phyloP scores from a whole-genome alignment of 2,113 vertebrate species.

The Platysternon megacephalum region DNA sequence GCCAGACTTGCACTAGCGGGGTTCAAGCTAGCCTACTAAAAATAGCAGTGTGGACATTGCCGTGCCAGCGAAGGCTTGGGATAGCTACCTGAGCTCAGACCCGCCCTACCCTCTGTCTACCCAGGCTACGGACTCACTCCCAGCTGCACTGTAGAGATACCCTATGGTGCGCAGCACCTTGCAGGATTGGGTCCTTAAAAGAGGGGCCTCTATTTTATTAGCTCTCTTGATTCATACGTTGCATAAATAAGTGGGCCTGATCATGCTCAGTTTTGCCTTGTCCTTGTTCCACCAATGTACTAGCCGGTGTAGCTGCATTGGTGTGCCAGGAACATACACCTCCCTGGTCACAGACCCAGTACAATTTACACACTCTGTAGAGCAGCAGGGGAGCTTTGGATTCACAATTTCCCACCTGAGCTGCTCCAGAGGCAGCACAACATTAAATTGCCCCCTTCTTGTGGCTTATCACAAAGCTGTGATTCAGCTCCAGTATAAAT shows the following conservation, averaged over 20 bases:
- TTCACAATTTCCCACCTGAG: not conserved
- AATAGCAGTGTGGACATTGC: not conserved
- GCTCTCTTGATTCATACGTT: not conserved
- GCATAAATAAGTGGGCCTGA: not conserved
- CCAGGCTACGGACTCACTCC: not conserved
- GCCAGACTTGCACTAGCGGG: not conserved
- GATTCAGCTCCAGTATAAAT: not conserved
- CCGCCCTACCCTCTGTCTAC: not conserved
- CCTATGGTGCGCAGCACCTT: not conserved
- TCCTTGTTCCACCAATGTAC: not conserved
- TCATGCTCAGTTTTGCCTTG: not conserved
- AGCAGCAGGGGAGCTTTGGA: not conserved
- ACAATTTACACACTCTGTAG: not conserved
- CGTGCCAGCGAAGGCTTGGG: too few species aligned
- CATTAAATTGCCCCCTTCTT: fast-evolving
- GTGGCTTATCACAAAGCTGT: not conserved
- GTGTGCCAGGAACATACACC: not conserved
- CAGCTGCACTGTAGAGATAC: not conserved
- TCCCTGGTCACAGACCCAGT: not conserved
- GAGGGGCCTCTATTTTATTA: not conserved
- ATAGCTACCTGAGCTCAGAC: not conserved
- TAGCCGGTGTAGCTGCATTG: not conserved
- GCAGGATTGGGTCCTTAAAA: not conserved
- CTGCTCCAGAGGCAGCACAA: fast-evolving
- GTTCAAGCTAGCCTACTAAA: too few species aligned